Conservation (phyloP, 1,140 invertebrate species). For the Hermetia illucens region DNA sequence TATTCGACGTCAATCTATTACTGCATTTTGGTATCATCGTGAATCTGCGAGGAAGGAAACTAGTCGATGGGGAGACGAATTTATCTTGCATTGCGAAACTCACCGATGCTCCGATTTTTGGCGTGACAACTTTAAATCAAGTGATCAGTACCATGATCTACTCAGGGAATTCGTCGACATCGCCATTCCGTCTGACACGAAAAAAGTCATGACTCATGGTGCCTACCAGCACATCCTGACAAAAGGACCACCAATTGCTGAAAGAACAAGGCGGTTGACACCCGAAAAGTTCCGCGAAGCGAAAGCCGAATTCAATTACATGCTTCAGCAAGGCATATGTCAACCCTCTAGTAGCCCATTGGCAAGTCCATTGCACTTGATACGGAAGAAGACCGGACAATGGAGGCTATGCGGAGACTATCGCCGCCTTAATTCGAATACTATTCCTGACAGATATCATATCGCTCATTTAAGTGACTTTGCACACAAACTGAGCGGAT, state of each 20-base stretch:
- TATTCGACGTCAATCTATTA: constrained; percentile 22
- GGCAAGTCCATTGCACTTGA: constrained; percentile 31
- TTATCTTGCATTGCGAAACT: no score
- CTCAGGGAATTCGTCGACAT: neutral
- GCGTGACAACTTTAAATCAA: neutral
- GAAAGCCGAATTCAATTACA: constrained; percentile 15
- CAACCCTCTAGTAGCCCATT: constrained; percentile 25
- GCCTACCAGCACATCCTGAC: constrained; percentile 11
- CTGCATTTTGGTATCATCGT: constrained; percentile 10
- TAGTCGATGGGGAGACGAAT: constrained; percentile 5
- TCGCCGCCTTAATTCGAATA: constrained; percentile 26
- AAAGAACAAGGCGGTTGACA: constrained; percentile 20
- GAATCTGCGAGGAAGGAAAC: constrained; percentile 11
- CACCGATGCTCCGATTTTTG: no score
- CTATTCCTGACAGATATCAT: constrained; percentile 19
- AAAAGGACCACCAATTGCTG: constrained; percentile 21
- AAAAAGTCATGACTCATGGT: neutral
- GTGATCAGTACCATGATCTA: neutral
- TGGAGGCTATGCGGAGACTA: constrained; percentile 31
- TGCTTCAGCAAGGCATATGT: constrained; percentile 15
- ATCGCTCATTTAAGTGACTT: constrained; percentile 19
- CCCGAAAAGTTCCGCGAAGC: constrained; percentile 15
- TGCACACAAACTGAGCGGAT: constrained; percentile 17
- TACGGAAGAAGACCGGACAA: constrained; percentile 21
- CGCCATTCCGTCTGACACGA: neutral